A percentile compares a stretch with the other conserved stretches of the same genome.
phyloP scores from a whole-genome alignment of 2,888 invertebrate genomes.

The Hydropsyche betteni region DNA sequence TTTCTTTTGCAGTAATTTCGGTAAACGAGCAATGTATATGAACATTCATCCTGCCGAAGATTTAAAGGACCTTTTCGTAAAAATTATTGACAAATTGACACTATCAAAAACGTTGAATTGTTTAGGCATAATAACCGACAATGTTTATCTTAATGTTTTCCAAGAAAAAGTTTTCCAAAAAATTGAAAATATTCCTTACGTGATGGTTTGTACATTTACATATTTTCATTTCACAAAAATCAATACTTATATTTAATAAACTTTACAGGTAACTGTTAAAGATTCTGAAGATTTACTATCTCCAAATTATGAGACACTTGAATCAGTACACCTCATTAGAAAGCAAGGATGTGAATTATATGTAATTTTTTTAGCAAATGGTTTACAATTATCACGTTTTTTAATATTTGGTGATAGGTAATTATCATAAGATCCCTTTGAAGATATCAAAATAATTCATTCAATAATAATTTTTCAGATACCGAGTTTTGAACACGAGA shows the following conservation, averaged over 20 bases:
- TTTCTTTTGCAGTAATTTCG: not conserved
- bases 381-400: conserved; percentile 72
- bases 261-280: conserved; percentile 64
- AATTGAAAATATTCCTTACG: conserved; percentile 61
- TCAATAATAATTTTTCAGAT: conserved; percentile 59
- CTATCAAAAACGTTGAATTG: conserved; percentile 61
- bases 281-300: conserved; percentile 73
- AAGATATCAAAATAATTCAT: conserved; percentile 3
- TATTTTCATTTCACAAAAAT: not conserved
- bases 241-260: not conserved
- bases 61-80: conserved; percentile 58
- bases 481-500: conserved; percentile 75
- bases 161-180: conserved; percentile 62
- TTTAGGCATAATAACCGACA: conserved; percentile 65
- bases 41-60: conserved; percentile 52
- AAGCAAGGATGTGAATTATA: conserved; percentile 76
- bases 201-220: conserved; percentile 60
- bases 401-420: conserved; percentile 77
- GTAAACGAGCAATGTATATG: not conserved
- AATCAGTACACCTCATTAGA: conserved; percentile 67
- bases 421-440: not conserved
- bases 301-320: conserved; percentile 69
- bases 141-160: conserved; percentile 65
- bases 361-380: conserved; percentile 77
- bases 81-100: conserved; percentile 56